phyloP scores from a whole-genome alignment of 2,113 vertebrate genomes.

The Thinocorus orbignyianus region DNA sequence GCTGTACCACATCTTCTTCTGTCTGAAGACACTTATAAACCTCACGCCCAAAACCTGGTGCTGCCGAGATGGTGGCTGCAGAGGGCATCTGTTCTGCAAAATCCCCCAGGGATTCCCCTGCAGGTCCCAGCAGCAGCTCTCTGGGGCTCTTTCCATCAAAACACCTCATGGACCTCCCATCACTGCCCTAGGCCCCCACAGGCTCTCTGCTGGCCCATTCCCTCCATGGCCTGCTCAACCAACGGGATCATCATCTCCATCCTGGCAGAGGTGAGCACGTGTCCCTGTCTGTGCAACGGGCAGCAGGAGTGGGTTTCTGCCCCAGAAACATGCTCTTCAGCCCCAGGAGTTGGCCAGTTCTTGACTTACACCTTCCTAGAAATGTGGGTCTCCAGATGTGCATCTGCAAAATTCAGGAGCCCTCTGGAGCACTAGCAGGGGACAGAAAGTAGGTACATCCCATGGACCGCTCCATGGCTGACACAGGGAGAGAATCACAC shows the following conservation, averaged over 20 bases:
- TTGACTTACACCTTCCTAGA: neutral
- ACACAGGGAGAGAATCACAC: neutral
- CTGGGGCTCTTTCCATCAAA: neutral
- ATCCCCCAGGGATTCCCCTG: neutral
- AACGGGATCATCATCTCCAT: neutral
- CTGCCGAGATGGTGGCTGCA: neutral
- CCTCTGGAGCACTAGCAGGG: neutral
- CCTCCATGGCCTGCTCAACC: neutral
- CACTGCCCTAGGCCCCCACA: neutral
- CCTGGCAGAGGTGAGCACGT: fast-evolving
- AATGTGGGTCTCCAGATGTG: neutral
- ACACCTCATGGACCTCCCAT: no score
- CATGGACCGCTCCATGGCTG: fast-evolving
- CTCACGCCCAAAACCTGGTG: fast-evolving
- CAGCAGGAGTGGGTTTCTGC: neutral
- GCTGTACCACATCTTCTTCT: neutral
- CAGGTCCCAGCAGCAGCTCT: neutral
- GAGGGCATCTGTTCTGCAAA: neutral
- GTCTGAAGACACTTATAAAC: neutral
- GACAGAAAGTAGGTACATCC: fast-evolving
- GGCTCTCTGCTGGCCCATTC: neutral
- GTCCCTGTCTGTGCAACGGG: fast-evolving
- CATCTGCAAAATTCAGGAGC: neutral
- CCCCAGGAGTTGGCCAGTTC: neutral
- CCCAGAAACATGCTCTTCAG: neutral